phyloP scores from a whole-genome alignment of 2,888 invertebrate species.

The Neria commutata region DNA sequence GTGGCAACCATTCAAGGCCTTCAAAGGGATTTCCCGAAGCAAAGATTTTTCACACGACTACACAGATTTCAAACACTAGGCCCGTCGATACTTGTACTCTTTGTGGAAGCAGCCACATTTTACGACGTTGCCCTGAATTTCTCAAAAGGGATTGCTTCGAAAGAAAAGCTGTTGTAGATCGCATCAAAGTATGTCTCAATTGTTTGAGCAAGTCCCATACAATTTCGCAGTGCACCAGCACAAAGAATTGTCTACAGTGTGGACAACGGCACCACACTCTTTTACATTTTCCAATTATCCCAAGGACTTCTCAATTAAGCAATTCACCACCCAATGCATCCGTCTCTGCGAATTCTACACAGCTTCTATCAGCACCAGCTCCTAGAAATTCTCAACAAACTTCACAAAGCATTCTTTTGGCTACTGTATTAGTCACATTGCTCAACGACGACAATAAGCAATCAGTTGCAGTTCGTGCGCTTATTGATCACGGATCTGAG shows the following conservation, averaged over 20 bases:
- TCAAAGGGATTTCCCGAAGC: too few relatives aligned
- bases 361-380: neutral
- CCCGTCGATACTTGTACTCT: too few relatives aligned
- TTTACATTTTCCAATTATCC: neutral
- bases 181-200: slow-evolving; percentile 8
- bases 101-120: slow-evolving; percentile 12
- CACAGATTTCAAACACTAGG: too few relatives aligned
- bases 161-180: slow-evolving; percentile 6
- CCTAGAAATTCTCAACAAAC: neutral
- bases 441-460: too few relatives aligned
- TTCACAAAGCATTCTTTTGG: slow-evolving; percentile 5
- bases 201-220: slow-evolving; percentile 9
- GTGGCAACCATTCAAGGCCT: neutral
- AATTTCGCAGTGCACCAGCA: slow-evolving; percentile 8
- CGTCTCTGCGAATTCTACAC: neutral
- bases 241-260: slow-evolving; percentile 2
- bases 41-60: neutral
- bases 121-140: slow-evolving; percentile 12
- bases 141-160: slow-evolving; percentile 7
- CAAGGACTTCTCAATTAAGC: neutral
- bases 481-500: too few relatives aligned
- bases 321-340: neutral
- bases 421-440: too few relatives aligned
- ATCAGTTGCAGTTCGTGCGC: too few relatives aligned
- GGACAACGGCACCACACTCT: neutral